Evolutionary conservation across 2,113 vertebrate species (phyloP).

Genomic region (Scatophagus argus): DNA sequence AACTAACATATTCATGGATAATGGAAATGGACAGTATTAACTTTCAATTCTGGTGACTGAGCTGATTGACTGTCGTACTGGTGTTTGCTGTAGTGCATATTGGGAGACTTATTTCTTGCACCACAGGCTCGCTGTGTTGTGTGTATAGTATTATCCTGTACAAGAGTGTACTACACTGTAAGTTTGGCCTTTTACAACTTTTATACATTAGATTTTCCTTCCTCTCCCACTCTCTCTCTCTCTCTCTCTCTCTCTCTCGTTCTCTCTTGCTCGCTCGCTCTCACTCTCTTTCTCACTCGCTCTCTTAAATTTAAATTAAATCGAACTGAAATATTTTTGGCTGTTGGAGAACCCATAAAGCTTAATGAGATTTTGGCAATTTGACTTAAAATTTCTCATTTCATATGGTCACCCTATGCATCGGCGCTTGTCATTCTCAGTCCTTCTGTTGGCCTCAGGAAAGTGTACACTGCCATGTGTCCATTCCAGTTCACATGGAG

Average conservation of each 20-base stretch:
- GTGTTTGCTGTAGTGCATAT: background rate
- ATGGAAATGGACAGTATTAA: too few relatives aligned
- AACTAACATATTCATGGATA: too few relatives aligned
- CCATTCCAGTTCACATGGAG: slow-evolving; percentile 12
- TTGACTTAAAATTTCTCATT: background rate
- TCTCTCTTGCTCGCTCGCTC: too few relatives aligned
- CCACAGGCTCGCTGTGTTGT: background rate
- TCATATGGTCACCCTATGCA: background rate
- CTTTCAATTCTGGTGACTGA: too few relatives aligned
- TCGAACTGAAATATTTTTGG: background rate
- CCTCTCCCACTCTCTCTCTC: too few relatives aligned
- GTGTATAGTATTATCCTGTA: too few relatives aligned
- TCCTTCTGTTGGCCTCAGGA: background rate
- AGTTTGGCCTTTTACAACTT: background rate
- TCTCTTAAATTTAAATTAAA: background rate
- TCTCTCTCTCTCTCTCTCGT: too few relatives aligned
- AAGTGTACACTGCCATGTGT: background rate
- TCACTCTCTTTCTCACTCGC: too few relatives aligned
- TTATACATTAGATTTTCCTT: background rate
- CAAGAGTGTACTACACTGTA: background rate
- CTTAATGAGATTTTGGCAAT: background rate
- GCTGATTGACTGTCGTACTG: background rate
- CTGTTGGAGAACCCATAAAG: background rate
- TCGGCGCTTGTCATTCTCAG: background rate
- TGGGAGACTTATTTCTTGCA: background rate